Percentiles rank a stretch among this genome's conserved stretches.
Conservation (phyloP, 2,797 vertebrate species). For the Cetoscarus ocellatus region DNA sequence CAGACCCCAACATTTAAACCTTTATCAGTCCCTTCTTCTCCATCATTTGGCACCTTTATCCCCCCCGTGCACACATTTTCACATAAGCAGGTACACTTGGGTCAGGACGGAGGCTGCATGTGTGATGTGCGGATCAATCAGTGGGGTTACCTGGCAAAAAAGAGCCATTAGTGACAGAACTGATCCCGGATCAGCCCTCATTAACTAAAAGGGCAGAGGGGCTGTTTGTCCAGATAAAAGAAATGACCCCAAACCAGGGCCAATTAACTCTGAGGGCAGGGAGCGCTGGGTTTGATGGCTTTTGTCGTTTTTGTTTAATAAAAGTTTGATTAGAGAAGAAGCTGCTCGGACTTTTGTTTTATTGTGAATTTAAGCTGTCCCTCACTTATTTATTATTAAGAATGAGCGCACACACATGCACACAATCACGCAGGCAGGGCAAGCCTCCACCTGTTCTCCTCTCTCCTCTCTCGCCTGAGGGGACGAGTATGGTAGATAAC, state of each 20-base stretch:
- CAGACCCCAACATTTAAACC: conserved; percentile 70
- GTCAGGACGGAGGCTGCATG: conserved; percentile 59
- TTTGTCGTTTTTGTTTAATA: conserved; percentile 47
- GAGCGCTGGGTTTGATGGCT: conserved; percentile 43
- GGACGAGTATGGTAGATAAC: conserved; percentile 92
- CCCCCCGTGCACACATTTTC: conserved; percentile 8
- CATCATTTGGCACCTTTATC: conserved; percentile 2
- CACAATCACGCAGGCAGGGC: conserved; percentile 56
- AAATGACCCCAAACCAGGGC: conserved; percentile 69
- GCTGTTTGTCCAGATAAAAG: conserved; percentile 78
- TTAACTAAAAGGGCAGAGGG: conserved; percentile 77
- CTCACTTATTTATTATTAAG: conserved; percentile 76
- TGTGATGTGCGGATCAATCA: conserved; percentile 73
- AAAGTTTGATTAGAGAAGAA: conserved; percentile 65
- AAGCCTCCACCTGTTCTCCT: conserved; percentile 85
- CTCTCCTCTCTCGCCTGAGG: conserved; percentile 83
- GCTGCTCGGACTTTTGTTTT: conserved; percentile 66
- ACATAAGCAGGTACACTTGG: conserved; percentile 23
- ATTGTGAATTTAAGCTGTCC: conserved; percentile 68
- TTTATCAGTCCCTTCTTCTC: conserved; percentile 81
- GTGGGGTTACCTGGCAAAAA: conserved; percentile 68
- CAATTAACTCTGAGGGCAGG: conserved; percentile 71
- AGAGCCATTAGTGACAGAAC: conserved; percentile 73
- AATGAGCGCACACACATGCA: conserved; percentile 41
- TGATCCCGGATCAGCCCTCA: conserved; percentile 79